phyloP scores from a whole-genome alignment of 2,113 vertebrate genomes.

The Clarias magur region DNA sequence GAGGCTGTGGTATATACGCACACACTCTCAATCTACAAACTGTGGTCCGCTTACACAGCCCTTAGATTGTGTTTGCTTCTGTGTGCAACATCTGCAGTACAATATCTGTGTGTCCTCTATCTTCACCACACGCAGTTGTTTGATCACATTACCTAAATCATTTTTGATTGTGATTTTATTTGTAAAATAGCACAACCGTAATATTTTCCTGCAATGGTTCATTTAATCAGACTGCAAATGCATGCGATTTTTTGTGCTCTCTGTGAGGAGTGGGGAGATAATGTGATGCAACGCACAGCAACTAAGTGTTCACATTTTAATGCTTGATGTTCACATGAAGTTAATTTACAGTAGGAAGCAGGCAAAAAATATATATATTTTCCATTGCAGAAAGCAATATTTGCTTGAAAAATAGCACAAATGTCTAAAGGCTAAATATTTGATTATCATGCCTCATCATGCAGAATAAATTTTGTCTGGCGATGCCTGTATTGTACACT shows the following conservation, averaged over 20 bases:
- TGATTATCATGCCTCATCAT: not conserved
- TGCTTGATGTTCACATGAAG: not conserved
- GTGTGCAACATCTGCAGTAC: not conserved
- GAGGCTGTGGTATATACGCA: slow-evolving; percentile 77
- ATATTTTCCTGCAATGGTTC: not conserved
- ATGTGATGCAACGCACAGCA: not conserved
- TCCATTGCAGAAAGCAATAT: not conserved
- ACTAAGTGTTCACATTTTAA: not conserved
- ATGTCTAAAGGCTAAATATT: not conserved
- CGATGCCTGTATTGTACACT: not conserved
- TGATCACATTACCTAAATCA: not conserved
- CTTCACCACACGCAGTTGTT: not conserved
- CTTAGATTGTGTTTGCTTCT: not conserved
- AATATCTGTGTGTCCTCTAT: not conserved
- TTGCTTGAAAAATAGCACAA: not conserved
- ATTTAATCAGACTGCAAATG: not conserved
- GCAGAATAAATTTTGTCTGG: not conserved
- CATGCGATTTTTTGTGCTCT: not conserved
- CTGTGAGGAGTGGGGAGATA: not conserved
- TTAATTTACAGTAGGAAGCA: not conserved
- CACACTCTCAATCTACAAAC: not conserved
- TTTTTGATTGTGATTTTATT: not conserved
- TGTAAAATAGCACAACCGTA: not conserved
- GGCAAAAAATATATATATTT: not conserved
- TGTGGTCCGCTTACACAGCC: not conserved